A percentile compares a stretch with the other conserved stretches of the same genome.
phyloP scores from a whole-genome alignment of 2,888 invertebrate species.

The Xestia rhomboidea region DNA sequence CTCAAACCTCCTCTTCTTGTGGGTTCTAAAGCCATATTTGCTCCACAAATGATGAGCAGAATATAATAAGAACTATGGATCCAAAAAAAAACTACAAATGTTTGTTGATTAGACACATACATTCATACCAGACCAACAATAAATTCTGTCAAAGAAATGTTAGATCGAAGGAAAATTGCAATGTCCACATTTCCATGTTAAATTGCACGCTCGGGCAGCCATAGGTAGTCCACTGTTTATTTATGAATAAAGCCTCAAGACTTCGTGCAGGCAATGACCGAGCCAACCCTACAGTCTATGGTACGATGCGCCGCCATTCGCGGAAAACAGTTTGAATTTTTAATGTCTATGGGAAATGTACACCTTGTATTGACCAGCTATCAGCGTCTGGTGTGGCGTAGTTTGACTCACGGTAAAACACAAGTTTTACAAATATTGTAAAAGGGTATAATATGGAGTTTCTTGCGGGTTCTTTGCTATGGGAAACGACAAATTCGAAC shows the following conservation, averaged over 20 bases:
- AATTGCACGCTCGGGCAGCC: not conserved
- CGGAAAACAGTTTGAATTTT: slow-evolving; percentile 18
- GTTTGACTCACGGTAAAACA: not conserved
- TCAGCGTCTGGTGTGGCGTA: not conserved
- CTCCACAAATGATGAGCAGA: not conserved
- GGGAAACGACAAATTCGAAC: not conserved
- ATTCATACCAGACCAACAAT: not conserved
- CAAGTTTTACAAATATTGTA: not conserved
- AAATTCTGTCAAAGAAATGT: not conserved
- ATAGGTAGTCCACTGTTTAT: slow-evolving; percentile 18
- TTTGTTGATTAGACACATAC: too few species aligned
- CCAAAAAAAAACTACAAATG: not conserved
- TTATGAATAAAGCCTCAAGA: slow-evolving; percentile 38
- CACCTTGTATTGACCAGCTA: slow-evolving; percentile 9
- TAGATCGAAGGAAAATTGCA: not conserved
- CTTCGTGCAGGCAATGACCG: slow-evolving; percentile 41
- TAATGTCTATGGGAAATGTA: slow-evolving; percentile 19
- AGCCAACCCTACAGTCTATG: slow-evolving; percentile 20
- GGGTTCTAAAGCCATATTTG: not conserved
- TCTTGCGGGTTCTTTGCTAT: not conserved
- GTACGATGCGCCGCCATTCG: slow-evolving; percentile 11
- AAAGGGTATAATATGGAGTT: not conserved
- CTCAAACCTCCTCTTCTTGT: too few species aligned
- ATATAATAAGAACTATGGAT: not conserved
- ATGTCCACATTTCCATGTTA: not conserved